Evolutionary conservation across 2,888 invertebrate genomes (phyloP), one percentile per base, ranked within the genome.

Genomic region (Microplitis manilae): DNA sequence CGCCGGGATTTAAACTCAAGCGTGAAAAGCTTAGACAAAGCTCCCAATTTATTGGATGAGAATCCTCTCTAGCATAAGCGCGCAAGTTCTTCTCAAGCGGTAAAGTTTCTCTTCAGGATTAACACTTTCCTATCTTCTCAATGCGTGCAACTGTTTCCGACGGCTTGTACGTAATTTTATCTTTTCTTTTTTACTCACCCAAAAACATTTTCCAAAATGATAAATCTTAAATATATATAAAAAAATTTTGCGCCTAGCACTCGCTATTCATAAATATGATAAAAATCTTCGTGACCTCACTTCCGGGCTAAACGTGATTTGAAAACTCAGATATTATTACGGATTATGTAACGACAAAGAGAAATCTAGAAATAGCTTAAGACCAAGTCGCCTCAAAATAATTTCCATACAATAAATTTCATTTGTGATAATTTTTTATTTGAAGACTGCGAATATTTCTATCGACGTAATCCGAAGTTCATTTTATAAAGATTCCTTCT

Each of bases 11-110:
- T 89, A 89, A 90, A 89, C 89, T 90, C 87, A 84, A 89, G 89
- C 89, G 89, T 89, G 89, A 88, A 90, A 91, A 91, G 92, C 92
- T 92, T 92, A 92, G 91, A 91, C 91, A 91, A 92, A 92, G 92
- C 92, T 90, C 88, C 85, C 89, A 92, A 92, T 92, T 92, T 92
- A 92, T 92, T 91, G 90, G 90, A 90, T 90, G 90, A 89, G 91
- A 91, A 92, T 92, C 91, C 92, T 89, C 88, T 83, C 76, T 84
- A 85, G 87, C 87, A 87, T 89, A 88, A 89, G 89, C 86, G 86
- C 83, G 86, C 87, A 88, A 88, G 84, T 87, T 88, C 87, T 85
- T 72, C 86, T 85, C 84, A 84, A 85, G 83, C 90, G 88, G 90
- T 90, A 89, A 90, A 91, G 91, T 90, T 91, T 90, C 90, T 87